These are phyloP conservation scores for Porites cylindrica DNA, from an alignment of 92 coral and sea anemone species.

Conservation along the genomic window DNA sequence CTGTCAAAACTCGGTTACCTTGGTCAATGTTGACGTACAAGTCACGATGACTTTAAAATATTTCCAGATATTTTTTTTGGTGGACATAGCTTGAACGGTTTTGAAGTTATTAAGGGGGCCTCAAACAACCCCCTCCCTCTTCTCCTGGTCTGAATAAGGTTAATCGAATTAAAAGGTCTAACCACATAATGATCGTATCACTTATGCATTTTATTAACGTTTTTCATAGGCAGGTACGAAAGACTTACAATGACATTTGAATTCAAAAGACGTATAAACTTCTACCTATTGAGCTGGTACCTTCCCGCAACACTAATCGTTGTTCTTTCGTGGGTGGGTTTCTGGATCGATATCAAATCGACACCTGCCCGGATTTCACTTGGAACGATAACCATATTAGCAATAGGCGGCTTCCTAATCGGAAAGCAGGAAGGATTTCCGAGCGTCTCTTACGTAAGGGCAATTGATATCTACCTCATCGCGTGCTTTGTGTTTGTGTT, in stretches of 20 bases:
- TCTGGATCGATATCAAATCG: constrained; percentile 82
- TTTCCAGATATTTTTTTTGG: too few relatives aligned
- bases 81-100: too few relatives aligned
- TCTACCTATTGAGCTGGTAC: constrained; percentile 78
- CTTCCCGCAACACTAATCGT: constrained; percentile 82
- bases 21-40: too few relatives aligned
- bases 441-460: constrained; percentile 83
- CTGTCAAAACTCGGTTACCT: too few relatives aligned
- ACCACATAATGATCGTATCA: too few relatives aligned
- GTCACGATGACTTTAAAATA: too few relatives aligned
- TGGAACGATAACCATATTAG: constrained; percentile 84
- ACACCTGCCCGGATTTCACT: constrained; percentile 88
- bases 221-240: constrained; percentile 61
- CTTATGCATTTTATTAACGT: background rate
- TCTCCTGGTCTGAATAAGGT: too few relatives aligned
- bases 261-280: constrained; percentile 77
- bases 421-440: constrained; percentile 83
- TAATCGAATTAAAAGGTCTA: too few relatives aligned
- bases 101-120: too few relatives aligned
- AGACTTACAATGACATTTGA: constrained; percentile 63
- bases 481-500: constrained; percentile 85
- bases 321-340: constrained; percentile 84
- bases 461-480: constrained; percentile 79
- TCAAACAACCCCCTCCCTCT: too few relatives aligned
- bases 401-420: constrained; percentile 79